Conservation (phyloP, 2,888 invertebrate genomes). For the Neoitamus cyanurus region DNA sequence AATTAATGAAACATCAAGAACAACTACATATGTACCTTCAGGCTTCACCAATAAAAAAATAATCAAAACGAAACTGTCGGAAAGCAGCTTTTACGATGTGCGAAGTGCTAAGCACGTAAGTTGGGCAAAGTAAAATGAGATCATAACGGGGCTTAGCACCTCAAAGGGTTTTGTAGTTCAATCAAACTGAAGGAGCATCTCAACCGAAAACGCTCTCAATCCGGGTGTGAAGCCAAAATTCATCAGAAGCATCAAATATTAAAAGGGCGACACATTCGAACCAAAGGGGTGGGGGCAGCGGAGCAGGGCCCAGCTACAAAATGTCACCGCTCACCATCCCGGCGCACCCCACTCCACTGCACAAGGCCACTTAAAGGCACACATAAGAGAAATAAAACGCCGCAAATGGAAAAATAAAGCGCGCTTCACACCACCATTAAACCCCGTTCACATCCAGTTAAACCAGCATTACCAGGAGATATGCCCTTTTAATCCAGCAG, state of each 20-base stretch:
- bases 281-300: background rate
- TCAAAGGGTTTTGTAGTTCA: background rate
- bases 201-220: background rate
- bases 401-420: constrained; percentile 33
- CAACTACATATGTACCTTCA: no score
- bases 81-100: no score
- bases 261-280: background rate
- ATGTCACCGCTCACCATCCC: background rate
- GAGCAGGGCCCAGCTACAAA: background rate
- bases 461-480: constrained; percentile 32
- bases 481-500: constrained; percentile 31
- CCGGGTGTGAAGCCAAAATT: background rate
- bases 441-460: constrained; percentile 39
- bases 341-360: background rate
- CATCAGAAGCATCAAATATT: background rate
- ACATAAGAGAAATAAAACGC: constrained; percentile 37
- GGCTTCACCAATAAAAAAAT: no score
- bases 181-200: background rate
- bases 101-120: no score
- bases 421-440: constrained; percentile 31
- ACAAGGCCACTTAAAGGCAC: constrained; percentile 15
- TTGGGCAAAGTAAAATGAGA: no score
- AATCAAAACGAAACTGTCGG: no score
- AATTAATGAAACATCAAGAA: no score
- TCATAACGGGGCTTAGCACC: no score